Conservation (phyloP, 2,888 invertebrate genomes). For the Deroplatys truncata region DNA sequence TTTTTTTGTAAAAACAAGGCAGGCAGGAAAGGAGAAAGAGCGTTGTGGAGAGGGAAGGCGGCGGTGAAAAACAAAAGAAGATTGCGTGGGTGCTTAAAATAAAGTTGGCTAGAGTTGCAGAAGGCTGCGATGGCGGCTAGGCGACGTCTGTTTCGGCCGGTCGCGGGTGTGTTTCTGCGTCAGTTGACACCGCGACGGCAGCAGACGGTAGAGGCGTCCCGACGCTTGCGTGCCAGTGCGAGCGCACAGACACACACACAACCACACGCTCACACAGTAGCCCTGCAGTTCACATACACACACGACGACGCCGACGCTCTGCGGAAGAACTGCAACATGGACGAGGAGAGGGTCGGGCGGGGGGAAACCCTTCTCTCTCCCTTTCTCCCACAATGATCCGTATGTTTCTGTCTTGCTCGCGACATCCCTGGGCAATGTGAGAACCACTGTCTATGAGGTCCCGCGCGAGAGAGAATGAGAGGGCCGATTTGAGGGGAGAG, state of each 20-base stretch:
- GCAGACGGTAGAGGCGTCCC: background rate
- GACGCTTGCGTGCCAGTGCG: background rate
- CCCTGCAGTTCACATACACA: background rate
- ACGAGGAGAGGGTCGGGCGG: background rate
- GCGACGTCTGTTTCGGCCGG: background rate
- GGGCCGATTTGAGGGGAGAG: background rate
- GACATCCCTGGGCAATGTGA: background rate
- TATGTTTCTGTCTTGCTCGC: background rate
- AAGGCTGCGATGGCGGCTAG: background rate
- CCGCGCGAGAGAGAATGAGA: background rate
- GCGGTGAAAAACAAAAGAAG: constrained; percentile 6
- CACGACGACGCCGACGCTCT: background rate
- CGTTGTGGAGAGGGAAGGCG: background rate
- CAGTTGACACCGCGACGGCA: background rate
- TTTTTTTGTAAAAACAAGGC: background rate
- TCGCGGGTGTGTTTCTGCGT: background rate
- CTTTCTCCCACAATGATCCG: background rate
- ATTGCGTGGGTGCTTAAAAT: constrained; percentile 1
- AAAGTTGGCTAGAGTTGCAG: background rate
- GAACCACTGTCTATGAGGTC: background rate
- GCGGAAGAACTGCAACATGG: background rate
- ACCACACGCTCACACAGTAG: background rate
- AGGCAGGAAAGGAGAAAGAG: background rate
- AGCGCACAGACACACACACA: background rate
- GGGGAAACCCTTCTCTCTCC: background rate